Evolutionary conservation across 2,797 vertebrate species (phyloP), one percentile per base, ranked within the genome.

Genomic region (Vireo griseus): DNA sequence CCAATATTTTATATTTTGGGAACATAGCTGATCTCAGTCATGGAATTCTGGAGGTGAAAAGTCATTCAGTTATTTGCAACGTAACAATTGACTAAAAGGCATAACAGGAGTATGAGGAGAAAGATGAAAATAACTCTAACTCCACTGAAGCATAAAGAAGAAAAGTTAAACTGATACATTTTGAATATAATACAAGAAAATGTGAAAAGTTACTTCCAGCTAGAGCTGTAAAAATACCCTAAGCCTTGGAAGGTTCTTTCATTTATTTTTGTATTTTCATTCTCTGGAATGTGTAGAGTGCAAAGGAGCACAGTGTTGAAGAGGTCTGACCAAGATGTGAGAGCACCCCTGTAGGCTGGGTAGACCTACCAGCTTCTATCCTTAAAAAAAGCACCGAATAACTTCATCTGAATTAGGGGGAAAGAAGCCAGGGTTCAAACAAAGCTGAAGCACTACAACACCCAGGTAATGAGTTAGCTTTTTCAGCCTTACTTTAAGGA

Each of bases 71-170:
- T 91, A 88, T 84, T 92, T 96, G 92, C 93, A 91, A 96, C 0
- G 2, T 44, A 88, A 78, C 45, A 92, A 94, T 94, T 76, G 11
- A 94, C 87, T 96, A 75, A 91, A 79, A 91, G 84, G 77, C 63
- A 42, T 86, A 95, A 87, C 90, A 91, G 76, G 87, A 25, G 19
- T 83, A 91, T 11, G 79, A 95, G 67, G 67, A 95, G 45, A 79
- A 88, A 77, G 33, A 81, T 63, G 76, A 94, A 68, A 93, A 87
- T 61, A 96, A 86, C 83, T 93, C 67, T 94, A 91, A 97, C 95
- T 96, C 91, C 95, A 96, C 86, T 79, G 88, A 96, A 93, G 71
- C 45, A 67, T 51, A 48, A 95, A 86, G 93, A 90, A 81, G 37
- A 80, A 62, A 94, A 93, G 63, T 39, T 84, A 83, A 96, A 83